These are phyloP conservation scores for Ormyrus nitidulus DNA, from an alignment of 2,888 invertebrate species.

Conservation along the genomic window DNA sequence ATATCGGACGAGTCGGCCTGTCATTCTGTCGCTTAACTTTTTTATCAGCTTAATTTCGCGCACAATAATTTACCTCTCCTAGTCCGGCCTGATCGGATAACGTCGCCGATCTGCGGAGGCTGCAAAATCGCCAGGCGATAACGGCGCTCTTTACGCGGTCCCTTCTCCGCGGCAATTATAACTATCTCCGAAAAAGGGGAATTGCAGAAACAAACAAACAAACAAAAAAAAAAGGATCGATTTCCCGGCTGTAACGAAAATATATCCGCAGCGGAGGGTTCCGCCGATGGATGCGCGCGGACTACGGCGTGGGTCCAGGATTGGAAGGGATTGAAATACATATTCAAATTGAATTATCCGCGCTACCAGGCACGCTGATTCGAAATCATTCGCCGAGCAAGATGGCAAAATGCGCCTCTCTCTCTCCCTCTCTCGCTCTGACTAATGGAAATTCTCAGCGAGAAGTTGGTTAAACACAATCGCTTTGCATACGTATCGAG, in stretches of 20 bases:
- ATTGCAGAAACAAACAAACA: too few species aligned
- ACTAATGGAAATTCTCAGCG: slow-evolving; percentile 74
- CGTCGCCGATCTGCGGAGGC: neutral
- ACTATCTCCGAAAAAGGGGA: too few species aligned
- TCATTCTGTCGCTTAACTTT: too few species aligned
- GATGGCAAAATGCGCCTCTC: slow-evolving; percentile 42
- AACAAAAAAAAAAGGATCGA: too few species aligned
- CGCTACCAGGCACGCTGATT: slow-evolving; percentile 74
- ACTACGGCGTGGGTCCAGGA: neutral
- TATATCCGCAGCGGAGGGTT: neutral
- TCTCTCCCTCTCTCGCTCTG: slow-evolving; percentile 58
- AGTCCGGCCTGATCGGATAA: neutral
- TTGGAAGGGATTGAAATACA: slow-evolving; percentile 66
- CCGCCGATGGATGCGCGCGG: neutral
- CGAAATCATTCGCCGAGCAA: slow-evolving; percentile 71
- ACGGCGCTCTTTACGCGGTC: neutral
- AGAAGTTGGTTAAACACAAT: slow-evolving; percentile 72
- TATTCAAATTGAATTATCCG: slow-evolving; percentile 76
- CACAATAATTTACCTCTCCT: too few species aligned
- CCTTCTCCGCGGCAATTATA: too few species aligned
- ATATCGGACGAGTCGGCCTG: too few species aligned
- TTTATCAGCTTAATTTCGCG: too few species aligned
- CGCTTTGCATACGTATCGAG: slow-evolving; percentile 73
- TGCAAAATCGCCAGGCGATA: neutral
- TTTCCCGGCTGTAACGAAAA: slow-evolving; percentile 24